Evolutionary conservation across 2,888 invertebrate species (phyloP), one percentile per base, ranked within the genome.

Genomic region (Mythimna lalbum): DNA sequence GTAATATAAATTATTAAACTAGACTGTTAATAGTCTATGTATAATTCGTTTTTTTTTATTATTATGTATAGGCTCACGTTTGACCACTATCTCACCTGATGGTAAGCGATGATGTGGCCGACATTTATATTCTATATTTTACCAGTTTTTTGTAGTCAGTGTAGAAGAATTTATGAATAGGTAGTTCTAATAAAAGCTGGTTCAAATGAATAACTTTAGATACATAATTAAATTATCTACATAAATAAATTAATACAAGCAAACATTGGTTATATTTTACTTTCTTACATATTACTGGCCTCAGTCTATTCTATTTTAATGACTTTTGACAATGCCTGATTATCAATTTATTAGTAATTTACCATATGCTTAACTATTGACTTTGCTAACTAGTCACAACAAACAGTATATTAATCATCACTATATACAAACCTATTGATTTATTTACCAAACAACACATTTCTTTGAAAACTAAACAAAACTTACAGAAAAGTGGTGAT

Each of bases 231-330:
- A 23, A 4, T 43, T 5, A 43, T 39, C 7, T 63, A 63, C 7
- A 56, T 39, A 23, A 21, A 27, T 27, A 52, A 12, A 33, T 49
- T 56, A n/a, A 23, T 43, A 10, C 36, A 33, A 56, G 27, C 27
- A 66, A 61, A 49, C 52, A 21, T 39, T 43, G 19, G 19, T 39
- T 36, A 23, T 21, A 49, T 60, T 49, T n/a, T 43, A 33, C 23
- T 52, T 36, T 12, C 33, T 33, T 59, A 53, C 33, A 19, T 49
- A 63, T 47, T 27, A 75, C 33, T 53, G 23, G 39, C 39, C 9
- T 43, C 33, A 33, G 63, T 59, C 43, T 52, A 36, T 64, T 62
- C n/a, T 33, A 63, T 23, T 61, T 50, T 64, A 79, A 63, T 61
- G 55, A 63, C n/a, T 21, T 57, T 17, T 60, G 19, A 63, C 23